Conservation (phyloP, 2,888 invertebrate species). For the Epistrophe eligans region DNA sequence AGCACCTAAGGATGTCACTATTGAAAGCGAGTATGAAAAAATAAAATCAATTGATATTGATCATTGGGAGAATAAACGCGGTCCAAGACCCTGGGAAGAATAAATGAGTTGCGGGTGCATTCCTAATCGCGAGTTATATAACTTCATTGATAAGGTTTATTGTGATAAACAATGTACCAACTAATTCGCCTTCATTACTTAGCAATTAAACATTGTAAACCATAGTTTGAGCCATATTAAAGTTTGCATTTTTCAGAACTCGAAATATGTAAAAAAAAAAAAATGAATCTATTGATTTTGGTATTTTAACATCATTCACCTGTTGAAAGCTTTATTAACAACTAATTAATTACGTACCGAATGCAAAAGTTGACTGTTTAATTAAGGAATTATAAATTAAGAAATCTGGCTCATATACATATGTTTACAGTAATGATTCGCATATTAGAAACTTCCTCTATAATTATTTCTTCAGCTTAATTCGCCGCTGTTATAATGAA, state of each 20-base stretch:
- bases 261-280: no score
- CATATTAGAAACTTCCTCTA: no score
- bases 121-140: neutral
- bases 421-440: no score
- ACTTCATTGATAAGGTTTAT: slow-evolving; percentile 17
- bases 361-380: no score
- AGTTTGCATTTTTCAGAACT: no score
- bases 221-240: neutral
- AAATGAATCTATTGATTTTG: no score
- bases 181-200: neutral
- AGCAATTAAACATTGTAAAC: neutral
- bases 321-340: no score
- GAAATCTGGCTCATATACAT: no score
- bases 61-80: slow-evolving; percentile 93
- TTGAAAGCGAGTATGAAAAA: slow-evolving; percentile 91
- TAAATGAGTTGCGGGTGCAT: slow-evolving; percentile 40
- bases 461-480: no score
- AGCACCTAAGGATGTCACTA: slow-evolving; percentile 87
- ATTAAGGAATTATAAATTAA: no score
- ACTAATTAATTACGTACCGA: no score
- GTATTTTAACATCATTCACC: neutral
- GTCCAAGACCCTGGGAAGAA: slow-evolving; percentile 94
- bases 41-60: slow-evolving; percentile 90
- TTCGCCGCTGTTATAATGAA: no score
- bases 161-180: slow-evolving; percentile 13